Evolutionary conservation across 2,888 invertebrate genomes (phyloP), one percentile per base, ranked within the genome.

Genomic region (Seira musarum): DNA sequence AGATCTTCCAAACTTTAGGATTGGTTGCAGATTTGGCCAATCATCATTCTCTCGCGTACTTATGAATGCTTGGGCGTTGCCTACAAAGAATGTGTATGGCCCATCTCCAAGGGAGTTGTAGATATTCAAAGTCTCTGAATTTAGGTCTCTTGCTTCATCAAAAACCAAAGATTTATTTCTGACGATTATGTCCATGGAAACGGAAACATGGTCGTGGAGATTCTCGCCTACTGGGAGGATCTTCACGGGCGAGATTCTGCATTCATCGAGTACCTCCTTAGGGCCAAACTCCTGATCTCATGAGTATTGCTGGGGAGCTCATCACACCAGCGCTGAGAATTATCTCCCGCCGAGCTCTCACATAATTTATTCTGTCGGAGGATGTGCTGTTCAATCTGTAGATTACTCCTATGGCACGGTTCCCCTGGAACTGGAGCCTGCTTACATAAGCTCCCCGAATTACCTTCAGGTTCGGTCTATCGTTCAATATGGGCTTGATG

Each of bases 221-320:
- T 81, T 81, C 22, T 76, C 22, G 17, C 84, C 84, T 8, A 82
- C 82, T 19, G 84, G 81, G 15, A 60, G 82, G 69, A 10, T 82
- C 61, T 0, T 64, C 35, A 17, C 61, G 19, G 1, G 30, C 2
- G 0, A 69, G 65, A 70, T 70, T 69, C 19, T 53, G 13, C n/a
- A 3, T 17, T 53, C 15, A 13, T 53, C 15, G 2, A 3, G 53
- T n/a, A 3, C 49, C 0, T 74, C 57, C 15, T 35, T 13, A 0
- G 82, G 77, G 1, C 83, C 83, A 1, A n/a, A 83, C 61, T 30
- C 83, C 83, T n/a, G 83, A 83, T 15, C 71, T 53, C 10, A 80
- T 21, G 0, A 80, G n/a, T 6, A 40, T 13, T 40, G 40, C 40
- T 15, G 73, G 79, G 2, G 68, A 40, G 0, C 69, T 69, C 6